Evolutionary conservation across 2,888 invertebrate species (phyloP), one percentile per base, ranked within the genome.

Genomic region (Amphipyra berbera): DNA sequence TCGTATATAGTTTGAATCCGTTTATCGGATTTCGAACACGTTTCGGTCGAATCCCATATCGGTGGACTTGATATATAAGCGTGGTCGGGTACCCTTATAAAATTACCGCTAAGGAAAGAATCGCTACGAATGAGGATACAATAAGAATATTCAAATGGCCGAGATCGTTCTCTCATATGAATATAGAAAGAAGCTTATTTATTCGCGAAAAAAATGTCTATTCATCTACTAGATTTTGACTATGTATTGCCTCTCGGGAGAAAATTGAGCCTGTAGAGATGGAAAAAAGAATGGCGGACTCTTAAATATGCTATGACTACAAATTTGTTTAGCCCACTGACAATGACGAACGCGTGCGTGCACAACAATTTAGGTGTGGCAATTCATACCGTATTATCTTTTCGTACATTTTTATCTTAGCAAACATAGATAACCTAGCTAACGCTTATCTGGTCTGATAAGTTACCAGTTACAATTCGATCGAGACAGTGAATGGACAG

Each of bases 11-110:
- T 92, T 91, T 90, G 91, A 92, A 91, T 91, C 90, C 92, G 92
- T 91, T 93, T 94, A 94, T 93, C 91, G 92, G 89, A 94, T 93
- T 93, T 92, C 89, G 88, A 87, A 92, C 93, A 93, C 93, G 92
- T 92, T 88, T 85, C 89, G 84, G 84, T 84, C 82, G 87, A 87
- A 88, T 81, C 87, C 88, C 84, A 87, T 90, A 89, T 89, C 89
- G 87, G 84, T 87, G 85, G 87, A 88, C 88, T 91, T 91, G 91
- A 93, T 92, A 87, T 91, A 92, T 88, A 89, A 86, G 83, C 82
- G 85, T 78, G 82, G 82, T 80, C 75, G 82, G 72, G 74, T 82
- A 87, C 88, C 90, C 88, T 86, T 86, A 87, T 82, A 87, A 90
- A 90, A 90, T 90, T 88, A 90, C 86, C 82, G 81, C 82, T 61